These are phyloP conservation scores for Sternotherus odoratus DNA, from an alignment of 2,797 vertebrate species.

Conservation along the genomic window DNA sequence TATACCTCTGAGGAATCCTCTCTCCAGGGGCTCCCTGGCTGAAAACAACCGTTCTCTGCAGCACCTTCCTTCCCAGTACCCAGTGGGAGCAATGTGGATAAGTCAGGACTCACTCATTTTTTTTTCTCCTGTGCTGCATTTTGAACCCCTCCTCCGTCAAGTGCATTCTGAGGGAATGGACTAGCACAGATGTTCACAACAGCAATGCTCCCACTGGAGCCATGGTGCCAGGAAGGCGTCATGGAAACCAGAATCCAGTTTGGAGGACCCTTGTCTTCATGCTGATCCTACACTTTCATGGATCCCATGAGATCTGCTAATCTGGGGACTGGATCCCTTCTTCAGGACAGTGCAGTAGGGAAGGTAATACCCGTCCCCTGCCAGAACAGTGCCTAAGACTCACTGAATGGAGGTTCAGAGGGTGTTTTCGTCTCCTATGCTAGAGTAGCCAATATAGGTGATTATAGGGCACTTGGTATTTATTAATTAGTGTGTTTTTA, in stretches of 20 bases:
- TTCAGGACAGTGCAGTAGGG: not conserved
- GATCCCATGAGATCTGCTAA: not conserved
- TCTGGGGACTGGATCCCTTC: not conserved
- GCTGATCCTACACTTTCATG: not conserved
- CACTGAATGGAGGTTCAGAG: not conserved
- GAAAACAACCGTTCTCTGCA: not conserved
- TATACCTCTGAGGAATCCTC: not conserved
- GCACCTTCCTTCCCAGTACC: not conserved
- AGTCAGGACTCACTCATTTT: not conserved
- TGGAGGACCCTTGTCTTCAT: not conserved
- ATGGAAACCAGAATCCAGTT: not conserved
- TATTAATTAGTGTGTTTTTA: conserved; percentile 71
- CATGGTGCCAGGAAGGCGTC: not conserved
- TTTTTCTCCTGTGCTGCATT: not conserved
- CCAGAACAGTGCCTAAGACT: not conserved
- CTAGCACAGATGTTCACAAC: not conserved
- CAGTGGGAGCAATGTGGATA: not conserved
- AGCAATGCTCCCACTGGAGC: not conserved
- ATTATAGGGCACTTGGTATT: conserved; percentile 31
- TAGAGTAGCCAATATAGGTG: conserved; percentile 22
- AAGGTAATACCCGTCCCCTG: conserved; percentile 10
- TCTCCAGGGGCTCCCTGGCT: not conserved
- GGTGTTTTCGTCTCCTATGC: conserved; percentile 24
- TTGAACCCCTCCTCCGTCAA: not conserved
- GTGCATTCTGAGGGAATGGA: not conserved